Evolutionary conservation across 2,113 vertebrate species (phyloP), one percentile per base, ranked within the genome.

Genomic region (Onychostruthus taczanowskii): DNA sequence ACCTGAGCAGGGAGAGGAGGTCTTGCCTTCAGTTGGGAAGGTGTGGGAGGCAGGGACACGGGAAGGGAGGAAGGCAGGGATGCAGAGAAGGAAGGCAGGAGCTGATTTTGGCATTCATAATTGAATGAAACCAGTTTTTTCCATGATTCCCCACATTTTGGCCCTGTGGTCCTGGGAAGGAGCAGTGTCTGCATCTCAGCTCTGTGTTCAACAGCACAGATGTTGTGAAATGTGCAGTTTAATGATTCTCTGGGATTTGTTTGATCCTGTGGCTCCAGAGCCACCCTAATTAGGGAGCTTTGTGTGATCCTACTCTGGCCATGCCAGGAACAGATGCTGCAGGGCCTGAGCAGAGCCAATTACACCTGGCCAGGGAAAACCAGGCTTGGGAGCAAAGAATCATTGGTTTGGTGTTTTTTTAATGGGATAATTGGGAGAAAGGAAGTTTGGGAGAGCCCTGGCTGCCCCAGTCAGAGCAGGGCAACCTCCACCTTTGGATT

Each of bases 31-130:
- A 7, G 7, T 0, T 13, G 30, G 3, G 33, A 19, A 26, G 43
- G 37, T 13, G 50, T 5, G 3, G 72, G 44, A 11, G 7, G 1
- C 0, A 7, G 13, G 62, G 16, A 15, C 9, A 6, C 0, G 0
- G 31, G 20, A 16, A 37, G n/a, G 33, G 10, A 21, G 22, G 52
- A 49, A 11, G 41, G 41, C 41, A 24, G 9, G 15, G 41, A 39
- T 23, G 11, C n/a, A 64, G 23, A 33, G 24, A 26, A 18, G 39
- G 61, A 47, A 27, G 8, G 67, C 56, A 43, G 53, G 44, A 94
- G 70, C 63, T 67, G 43, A 70, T 79, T 72, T 41, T 26, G 35
- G 16, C 16, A 9, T 64, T 47, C 49, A 12, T 35, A 47, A 63
- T 63, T 41, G 2, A 55, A 12, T n/a, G 9, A 41, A 63, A 55